A percentile compares a stretch with the other conserved stretches of the same genome.
Evolutionary conservation across 2,888 invertebrate genomes (phyloP).

Genomic region (Sialis fuliginosa): DNA sequence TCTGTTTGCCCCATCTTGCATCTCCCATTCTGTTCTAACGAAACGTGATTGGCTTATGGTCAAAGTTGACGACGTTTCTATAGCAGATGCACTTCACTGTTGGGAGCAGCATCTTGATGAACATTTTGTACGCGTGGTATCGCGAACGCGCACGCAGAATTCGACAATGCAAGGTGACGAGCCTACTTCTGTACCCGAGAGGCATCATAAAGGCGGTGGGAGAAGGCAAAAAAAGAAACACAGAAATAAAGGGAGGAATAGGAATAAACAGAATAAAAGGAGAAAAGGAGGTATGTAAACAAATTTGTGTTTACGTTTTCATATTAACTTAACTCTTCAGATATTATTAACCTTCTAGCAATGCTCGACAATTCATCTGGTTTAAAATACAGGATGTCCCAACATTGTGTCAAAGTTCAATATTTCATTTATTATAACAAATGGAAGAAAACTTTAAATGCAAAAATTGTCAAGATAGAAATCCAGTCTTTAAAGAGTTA

Average conservation of each 20-base stretch:
- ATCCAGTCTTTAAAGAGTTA: too few relatives aligned
- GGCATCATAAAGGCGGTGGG: background rate
- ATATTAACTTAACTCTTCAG: too few relatives aligned
- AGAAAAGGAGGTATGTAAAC: conserved; percentile 13
- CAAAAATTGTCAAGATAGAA: too few relatives aligned
- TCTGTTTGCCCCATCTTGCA: conserved; percentile 84
- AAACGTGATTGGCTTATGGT: conserved; percentile 76
- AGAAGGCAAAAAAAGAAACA: conserved; percentile 7
- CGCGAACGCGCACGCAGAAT: conserved; percentile 7
- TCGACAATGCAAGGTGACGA: background rate
- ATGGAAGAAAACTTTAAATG: too few relatives aligned
- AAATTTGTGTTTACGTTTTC: background rate
- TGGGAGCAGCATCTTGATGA: conserved; percentile 51
- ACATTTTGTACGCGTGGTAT: conserved; percentile 17
- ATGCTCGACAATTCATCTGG: too few relatives aligned
- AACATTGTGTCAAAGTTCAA: too few relatives aligned
- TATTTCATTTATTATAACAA: too few relatives aligned
- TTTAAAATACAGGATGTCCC: too few relatives aligned
- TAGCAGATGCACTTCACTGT: conserved; percentile 71
- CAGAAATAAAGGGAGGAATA: conserved; percentile 13
- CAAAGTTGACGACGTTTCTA: conserved; percentile 65
- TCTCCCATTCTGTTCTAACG: conserved; percentile 78
- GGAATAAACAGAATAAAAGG: conserved; percentile 15
- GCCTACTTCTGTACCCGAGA: background rate
- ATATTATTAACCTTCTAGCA: too few relatives aligned